Evolutionary conservation across 2,888 invertebrate genomes (phyloP).

Genomic region (Synergus itoensis): DNA sequence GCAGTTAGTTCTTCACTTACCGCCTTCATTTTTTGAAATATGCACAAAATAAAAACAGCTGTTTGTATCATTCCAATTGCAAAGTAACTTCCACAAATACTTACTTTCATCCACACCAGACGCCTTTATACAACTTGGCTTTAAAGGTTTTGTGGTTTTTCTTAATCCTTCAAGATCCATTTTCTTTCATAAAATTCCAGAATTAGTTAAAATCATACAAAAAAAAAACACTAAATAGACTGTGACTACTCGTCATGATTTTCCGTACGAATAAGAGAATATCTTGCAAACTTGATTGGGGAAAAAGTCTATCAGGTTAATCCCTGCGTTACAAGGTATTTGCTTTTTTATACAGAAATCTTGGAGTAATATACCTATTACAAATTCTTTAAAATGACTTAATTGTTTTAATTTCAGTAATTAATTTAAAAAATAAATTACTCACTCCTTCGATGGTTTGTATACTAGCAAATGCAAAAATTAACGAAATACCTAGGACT

Average conservation of each 20-base stretch:
- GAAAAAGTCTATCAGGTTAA: no score
- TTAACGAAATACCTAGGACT: background rate
- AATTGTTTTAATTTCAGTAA: background rate
- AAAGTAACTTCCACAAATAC: no score
- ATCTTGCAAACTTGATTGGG: no score
- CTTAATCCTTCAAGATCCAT: background rate
- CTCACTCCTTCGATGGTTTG: background rate
- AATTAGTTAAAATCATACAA: background rate
- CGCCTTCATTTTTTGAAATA: constrained; percentile 79
- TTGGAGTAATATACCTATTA: background rate
- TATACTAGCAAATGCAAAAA: background rate
- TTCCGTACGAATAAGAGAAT: no score
- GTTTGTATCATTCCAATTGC: no score
- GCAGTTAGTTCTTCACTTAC: constrained; percentile 69
- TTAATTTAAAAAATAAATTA: background rate
- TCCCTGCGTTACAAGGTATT: no score
- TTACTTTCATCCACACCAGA: background rate
- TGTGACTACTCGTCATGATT: background rate
- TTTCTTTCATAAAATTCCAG: constrained; percentile 4
- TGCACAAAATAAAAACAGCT: constrained; percentile 66
- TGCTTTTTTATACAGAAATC: no score
- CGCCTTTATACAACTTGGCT: background rate
- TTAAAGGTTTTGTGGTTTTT: background rate
- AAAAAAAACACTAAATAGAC: background rate
- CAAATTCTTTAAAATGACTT: background rate